Base-by-base conservation (phyloP, 2,113 vertebrate genomes). In the Odocoileus hemionus region DNA sequence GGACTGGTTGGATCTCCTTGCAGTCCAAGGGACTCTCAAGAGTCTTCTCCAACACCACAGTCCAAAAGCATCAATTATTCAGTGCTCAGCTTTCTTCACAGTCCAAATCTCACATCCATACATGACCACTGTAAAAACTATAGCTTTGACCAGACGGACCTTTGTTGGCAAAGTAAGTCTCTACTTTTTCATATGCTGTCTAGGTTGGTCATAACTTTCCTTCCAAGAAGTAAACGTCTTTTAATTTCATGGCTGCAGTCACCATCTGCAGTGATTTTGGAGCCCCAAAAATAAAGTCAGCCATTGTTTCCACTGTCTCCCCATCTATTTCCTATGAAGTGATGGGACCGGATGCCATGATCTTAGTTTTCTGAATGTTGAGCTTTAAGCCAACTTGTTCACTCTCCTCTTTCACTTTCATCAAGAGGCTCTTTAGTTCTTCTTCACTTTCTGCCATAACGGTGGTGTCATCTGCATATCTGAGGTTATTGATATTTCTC, bases 51-150 rank as follows among this genome's bases (percentile, higher is more conserved):
- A n/a, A 5, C 64, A 19, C 64, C 33, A 19, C 8, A n/a, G 33
- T n/a, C 0, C 7, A 9, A n/a, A 19, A 67, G 33, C 16, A 67
- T n/a, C 61, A 67, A 19, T 17, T n/a, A 7, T 67, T 17, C 0
- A 0, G 33, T 1, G 1, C 33, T 67, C 33, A 67, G 33, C 61
- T 4, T 67, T n/a, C 61, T 19, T n/a, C 1, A n/a, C 0, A 19
- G 2, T n/a, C 33, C 33, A 5, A 4, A 4, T 67, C 15, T 17
- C 61, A 67, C 33, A 67, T 67, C 61, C 61, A 10, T n/a, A n/a
- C 33, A n/a, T n/a, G 61, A n/a, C 7, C 33, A 67, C 33, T 0
- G 61, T 6, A n/a, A 67, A 67, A n/a, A 19, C 33, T 16, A n/a
- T 19, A 67, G 33, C 61, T 1, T n/a, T 19, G 61, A n/a, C 61